Conservation (phyloP, 2,113 vertebrate species). For the Myrmecophaga tridactyla region DNA sequence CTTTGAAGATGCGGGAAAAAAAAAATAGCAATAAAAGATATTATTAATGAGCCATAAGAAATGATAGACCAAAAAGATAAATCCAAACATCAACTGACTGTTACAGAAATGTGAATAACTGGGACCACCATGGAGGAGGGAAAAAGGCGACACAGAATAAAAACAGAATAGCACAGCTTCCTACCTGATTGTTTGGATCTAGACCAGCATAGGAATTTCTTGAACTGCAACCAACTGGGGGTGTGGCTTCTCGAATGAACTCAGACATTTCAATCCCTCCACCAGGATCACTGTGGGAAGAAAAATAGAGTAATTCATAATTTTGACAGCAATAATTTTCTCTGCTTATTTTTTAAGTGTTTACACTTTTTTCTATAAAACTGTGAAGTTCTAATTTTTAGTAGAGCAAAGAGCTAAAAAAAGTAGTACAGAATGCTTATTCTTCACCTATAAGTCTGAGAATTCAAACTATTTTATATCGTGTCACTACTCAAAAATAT, state of each 20-base stretch:
- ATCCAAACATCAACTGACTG: neutral
- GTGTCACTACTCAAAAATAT: neutral
- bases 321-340: neutral
- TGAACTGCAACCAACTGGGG: conserved; percentile 98
- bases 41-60: conserved; percentile 6
- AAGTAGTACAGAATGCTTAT: neutral
- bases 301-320: conserved; percentile 37
- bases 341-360: neutral
- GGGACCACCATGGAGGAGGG: neutral
- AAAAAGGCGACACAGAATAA: conserved; percentile 10
- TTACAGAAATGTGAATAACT: neutral
- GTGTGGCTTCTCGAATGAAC: conserved; percentile 95
- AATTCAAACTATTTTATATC: conserved; percentile 2
- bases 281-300: conserved; percentile 90
- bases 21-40: neutral
- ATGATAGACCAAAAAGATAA: neutral
- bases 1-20: too few species aligned
- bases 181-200: conserved; percentile 94
- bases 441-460: neutral
- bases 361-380: conserved; percentile 18
- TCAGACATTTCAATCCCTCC: conserved; percentile 99
- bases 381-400: conserved; percentile 10
- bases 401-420: neutral
- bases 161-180: conserved; percentile 15
- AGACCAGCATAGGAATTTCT: conserved; percentile 97